A percentile compares a stretch with the other conserved stretches of the same genome.
phyloP scores from a whole-genome alignment of 2,888 invertebrate species.

The Philaethria dido region DNA sequence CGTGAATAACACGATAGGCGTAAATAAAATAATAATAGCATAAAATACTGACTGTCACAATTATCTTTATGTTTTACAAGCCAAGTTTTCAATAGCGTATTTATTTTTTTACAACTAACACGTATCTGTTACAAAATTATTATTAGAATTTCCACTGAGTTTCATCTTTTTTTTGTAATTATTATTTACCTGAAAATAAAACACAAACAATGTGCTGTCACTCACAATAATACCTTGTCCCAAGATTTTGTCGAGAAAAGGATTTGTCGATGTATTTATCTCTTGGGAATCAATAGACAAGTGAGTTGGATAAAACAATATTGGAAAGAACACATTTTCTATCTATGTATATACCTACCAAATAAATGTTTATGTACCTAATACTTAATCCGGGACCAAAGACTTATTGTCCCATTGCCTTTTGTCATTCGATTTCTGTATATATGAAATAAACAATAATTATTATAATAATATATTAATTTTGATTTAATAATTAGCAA shows the following conservation, averaged over 20 bases:
- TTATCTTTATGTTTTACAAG: no score
- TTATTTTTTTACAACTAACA: no score
- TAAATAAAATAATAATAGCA: no score
- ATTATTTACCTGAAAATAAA: slow-evolving; percentile 1
- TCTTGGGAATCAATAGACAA: slow-evolving; percentile 24
- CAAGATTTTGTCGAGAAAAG: slow-evolving; percentile 20
- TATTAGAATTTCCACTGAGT: no score
- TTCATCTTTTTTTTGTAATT: background rate
- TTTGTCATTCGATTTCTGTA: background rate
- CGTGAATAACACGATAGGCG: no score
- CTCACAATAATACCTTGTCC: slow-evolving; percentile 24
- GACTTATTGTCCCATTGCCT: background rate
- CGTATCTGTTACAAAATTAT: no score
- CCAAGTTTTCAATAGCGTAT: no score
- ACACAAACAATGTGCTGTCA: slow-evolving; percentile 16
- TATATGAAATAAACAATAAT: no score
- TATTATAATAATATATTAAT: no score
- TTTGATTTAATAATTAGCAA: no score
- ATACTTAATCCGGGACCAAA: background rate
- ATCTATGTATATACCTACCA: background rate
- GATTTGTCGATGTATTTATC: slow-evolving; percentile 26
- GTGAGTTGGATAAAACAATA: slow-evolving; percentile 23
- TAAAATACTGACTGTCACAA: no score
- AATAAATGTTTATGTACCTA: background rate
- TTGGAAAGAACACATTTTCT: slow-evolving; percentile 11